Evolutionary conservation across 1,140 invertebrate species (phyloP), one percentile per base, ranked within the genome.

Genomic region (Zaprionus lachaisei): DNA sequence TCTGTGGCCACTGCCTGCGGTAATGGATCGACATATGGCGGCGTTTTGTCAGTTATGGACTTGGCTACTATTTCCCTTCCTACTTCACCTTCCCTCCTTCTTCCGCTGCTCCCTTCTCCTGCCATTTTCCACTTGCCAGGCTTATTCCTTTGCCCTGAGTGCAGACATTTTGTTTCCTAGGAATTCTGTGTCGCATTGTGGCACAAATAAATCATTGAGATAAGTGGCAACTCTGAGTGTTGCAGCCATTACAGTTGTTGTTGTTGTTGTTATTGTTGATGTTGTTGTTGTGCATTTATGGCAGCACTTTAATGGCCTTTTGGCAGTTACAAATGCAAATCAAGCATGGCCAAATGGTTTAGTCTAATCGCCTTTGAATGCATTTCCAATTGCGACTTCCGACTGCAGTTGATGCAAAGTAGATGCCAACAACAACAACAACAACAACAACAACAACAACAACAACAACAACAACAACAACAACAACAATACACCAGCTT

Each of bases 181-280:
- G 79, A 80, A 80, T 79, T 80, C 54, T 67, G 67, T 68, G 64
- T 54, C 60, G 65, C 73, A 73, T n/a, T 41, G 77, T 69, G 83
- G 64, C 70, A 83, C 73, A 89, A 55, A 87, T 87, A 87, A 89
- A 87, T 87, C 83, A 89, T 89, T 79, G 61, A 82, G 83, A 89
- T 87, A 87, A 87, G 69, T 65, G 74, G 62, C 62, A 72, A 60
- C 38, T 74, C 68, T 47, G 69, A 70, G 58, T 71, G 72, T 80
- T 73, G 73, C 77, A 37, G 20, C 17, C 15, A 15, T 65, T 37
- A 17, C 20, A 28, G 9, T 12, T 31, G 61, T 24, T 44, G 34
- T 54, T 61, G 54, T 28, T 49, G 1, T n/a, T n/a, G 17, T 5
- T 49, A 7, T 17, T 64, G 20, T 20, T 20, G 20, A 0, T 20